Base-by-base conservation (phyloP, 2,113 vertebrate species). In the Triplophysa siluroides region DNA sequence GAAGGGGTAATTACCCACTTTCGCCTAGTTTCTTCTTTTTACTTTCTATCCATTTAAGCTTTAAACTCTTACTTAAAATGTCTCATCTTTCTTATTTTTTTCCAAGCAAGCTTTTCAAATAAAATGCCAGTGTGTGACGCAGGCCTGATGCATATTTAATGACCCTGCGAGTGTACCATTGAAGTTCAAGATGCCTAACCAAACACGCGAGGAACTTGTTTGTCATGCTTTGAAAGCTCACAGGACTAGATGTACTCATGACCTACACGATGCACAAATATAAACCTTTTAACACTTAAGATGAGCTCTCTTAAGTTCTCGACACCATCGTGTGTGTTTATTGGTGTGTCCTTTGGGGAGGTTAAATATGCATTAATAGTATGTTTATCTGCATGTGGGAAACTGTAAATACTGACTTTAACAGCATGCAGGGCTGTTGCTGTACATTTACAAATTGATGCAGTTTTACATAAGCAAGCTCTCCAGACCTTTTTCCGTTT, bases 1-100 rank as follows among this genome's bases (percentile, higher is more conserved):
- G 87, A 89, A 88, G 88, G 90, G 88, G 87, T 89, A 91, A 89
- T 90, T 89, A 85, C 83, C 89, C 85, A 83, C 84, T 87, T 88
- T 88, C 86, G 86, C 86, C 80, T 85, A 69, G 83, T 86, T 84
- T 47, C 0, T 78, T 67, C 84, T 63, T 26, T 79, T 73, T 58
- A 68, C 64, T 56, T 56, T 19, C 52, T n/a, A 56, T 18, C 52
- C 52, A 8, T 58, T 10, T 58, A 18, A 19, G 23, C 23, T 50
- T 68, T 50, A 76, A 68, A 52, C 66, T 76, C 77, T 38, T 33
- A 54, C 41, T 29, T 52, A n/a, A 1, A 58, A 9, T 43, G n/a
- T 43, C 19, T 33, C 50, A 66, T 50, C 14, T 67, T 23, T 47
- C 50, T 58, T 76, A 8, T 64, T 29, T 16, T 21, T 79, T 61